Base-by-base conservation (phyloP, 2,888 invertebrate species). In the Archips crataeganus region DNA sequence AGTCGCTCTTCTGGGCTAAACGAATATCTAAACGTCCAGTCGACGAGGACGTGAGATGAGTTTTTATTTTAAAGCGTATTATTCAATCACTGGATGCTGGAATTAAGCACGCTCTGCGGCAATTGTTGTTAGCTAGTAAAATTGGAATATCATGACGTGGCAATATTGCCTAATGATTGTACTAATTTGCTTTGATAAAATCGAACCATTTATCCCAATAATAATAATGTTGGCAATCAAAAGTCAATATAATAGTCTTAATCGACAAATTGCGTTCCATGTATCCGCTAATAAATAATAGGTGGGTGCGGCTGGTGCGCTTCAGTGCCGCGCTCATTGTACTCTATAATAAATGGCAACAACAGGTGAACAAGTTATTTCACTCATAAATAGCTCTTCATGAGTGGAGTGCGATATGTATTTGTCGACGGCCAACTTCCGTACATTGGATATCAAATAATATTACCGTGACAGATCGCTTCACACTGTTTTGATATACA, bases 301-400 rank as follows among this genome's bases (percentile, higher is more conserved):
- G 85, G 87, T 82, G 87, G 92, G 93, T 82, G 90, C 87, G 91
- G 89, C 88, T 83, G 89, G 84, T 82, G 84, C 89, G 88, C 85
- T 88, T 79, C 87, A 84, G 85, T 89, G 90, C 85, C 85, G 86
- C 67, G 78, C 85, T 82, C 89, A 92, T 94, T 94, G 94, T 94
- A 84, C 82, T 86, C 87, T 90, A 89, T 91, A 90, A 93, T 93
- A 94, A 94, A 94, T 93, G 91, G 89, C 93, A 93, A 92, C 92
- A 93, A 92, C 94, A 94, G 94, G 94, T 94, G 93, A 94, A 93
- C 92, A 90, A 93, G 92, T 94, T 93, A 94, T 94, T 94, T 94
- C 90, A 91, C 91, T 92, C 88, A 92, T 93, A 93, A 93, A 91
- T 91, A 94, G 90, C 90, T 90, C 85, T 89, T 85, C 87, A 90